Percentiles rank a stretch among this genome's conserved stretches.
Evolutionary conservation across 2,888 invertebrate species (phyloP).

Genomic region (Andrena haemorrhoa): DNA sequence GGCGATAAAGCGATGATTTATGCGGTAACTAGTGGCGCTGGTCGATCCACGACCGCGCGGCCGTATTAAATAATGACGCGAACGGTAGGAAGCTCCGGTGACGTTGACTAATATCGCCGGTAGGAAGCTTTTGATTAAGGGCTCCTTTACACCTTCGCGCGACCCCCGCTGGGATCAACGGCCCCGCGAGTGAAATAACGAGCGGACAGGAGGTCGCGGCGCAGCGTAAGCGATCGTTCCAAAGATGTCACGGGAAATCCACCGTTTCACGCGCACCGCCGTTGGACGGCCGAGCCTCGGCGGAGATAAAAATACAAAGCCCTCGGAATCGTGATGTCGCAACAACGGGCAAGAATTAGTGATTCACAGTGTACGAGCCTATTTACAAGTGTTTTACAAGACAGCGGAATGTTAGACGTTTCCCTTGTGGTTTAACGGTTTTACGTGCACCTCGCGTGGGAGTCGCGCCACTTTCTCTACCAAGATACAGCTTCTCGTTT

Average conservation of each 20-base stretch:
- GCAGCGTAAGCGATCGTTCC: slow-evolving; percentile 20
- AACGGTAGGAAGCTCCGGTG: slow-evolving; percentile 53
- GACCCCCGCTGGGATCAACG: slow-evolving; percentile 51
- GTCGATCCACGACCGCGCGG: slow-evolving; percentile 52
- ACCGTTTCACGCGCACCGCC: no score
- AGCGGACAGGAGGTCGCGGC: slow-evolving; percentile 29
- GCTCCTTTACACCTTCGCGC: slow-evolving; percentile 57
- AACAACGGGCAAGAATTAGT: slow-evolving; percentile 51
- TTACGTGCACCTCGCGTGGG: slow-evolving; percentile 15
- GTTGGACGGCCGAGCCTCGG: no score
- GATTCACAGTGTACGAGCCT: slow-evolving; percentile 42
- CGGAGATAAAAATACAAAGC: slow-evolving; percentile 13
- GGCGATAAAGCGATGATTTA: slow-evolving; percentile 70
- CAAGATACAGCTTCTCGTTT: neutral
- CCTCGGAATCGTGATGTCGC: slow-evolving; percentile 27
- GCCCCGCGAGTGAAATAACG: slow-evolving; percentile 32
- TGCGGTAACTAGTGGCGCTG: slow-evolving; percentile 54
- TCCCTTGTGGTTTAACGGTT: neutral
- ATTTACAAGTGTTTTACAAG: slow-evolving; percentile 59
- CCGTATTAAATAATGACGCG: slow-evolving; percentile 67
- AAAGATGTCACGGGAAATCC: neutral
- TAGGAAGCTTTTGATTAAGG: slow-evolving; percentile 69
- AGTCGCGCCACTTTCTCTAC: slow-evolving; percentile 9
- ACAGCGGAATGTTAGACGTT: slow-evolving; percentile 40
- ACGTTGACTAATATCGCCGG: slow-evolving; percentile 69